Base-by-base conservation (phyloP, 2,888 invertebrate species). In the Steinernema scapterisci region DNA sequence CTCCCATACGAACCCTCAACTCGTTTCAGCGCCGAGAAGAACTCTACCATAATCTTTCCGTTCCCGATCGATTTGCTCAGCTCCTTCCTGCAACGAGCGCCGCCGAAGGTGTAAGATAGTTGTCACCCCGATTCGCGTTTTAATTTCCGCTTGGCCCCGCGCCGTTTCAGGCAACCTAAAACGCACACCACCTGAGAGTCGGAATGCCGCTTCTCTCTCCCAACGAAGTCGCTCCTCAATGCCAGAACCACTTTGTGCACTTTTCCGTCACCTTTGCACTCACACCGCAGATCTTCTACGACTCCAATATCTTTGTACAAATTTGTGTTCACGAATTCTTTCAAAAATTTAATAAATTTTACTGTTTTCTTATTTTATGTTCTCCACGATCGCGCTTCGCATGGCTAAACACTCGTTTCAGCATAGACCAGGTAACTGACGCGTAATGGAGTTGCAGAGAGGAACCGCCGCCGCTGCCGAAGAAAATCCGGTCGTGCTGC, bases 1-100 rank as follows among this genome's bases (percentile, higher is more conserved):
- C 16, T 44, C 45, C 16, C 45, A 44, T 44, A 7, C 16, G 45
- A 44, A 7, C 45, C 7, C 45, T 11, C 45, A 44, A 7, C n/a
- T 48, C n/a, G 1, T 76, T 84, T 80, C 76, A 85, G 85, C 31
- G 84, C 86, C 43, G 86, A 86, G 76, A 86, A 86, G 77, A 86
- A 86, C 76, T 84, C 85, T 1, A 86, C 86, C 0, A 85, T 86
- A 71, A 84, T 86, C 54, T 86, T 86, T 77, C 86, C 86, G 1
- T 82, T 86, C 75, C 86, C 86, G 9, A 82, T 86, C 44, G 79
- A 82, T 73, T 73, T 80, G 56, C 77, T 80, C 44, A 80, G 79
- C 46, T 75, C 79, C 19, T 79, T 80, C 63, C 73, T 77, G 27
- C 80, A 78, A 51, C 75, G 75, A 21, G 74, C 77, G 27, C 71